A percentile compares a stretch with the other conserved stretches of the same genome.
phyloP scores from a whole-genome alignment of 2,797 vertebrate species.

The Trematomus bernacchii region DNA sequence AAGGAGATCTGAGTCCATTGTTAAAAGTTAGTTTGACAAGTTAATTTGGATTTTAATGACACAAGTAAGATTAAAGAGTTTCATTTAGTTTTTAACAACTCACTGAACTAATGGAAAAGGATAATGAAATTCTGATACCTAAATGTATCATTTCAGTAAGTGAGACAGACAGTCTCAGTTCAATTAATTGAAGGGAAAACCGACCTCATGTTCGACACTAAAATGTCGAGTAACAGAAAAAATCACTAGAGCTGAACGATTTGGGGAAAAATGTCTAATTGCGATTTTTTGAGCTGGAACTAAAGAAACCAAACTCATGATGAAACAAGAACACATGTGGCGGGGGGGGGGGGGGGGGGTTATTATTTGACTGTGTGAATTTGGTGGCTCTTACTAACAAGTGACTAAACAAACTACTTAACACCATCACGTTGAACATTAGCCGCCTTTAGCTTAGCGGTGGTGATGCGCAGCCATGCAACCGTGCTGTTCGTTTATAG shows the following conservation, averaged over 20 bases:
- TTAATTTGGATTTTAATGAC: not conserved
- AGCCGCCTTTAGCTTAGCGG: too few species aligned
- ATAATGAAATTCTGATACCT: not conserved
- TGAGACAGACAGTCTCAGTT: not conserved
- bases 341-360: too few species aligned
- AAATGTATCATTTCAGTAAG: constrained; percentile 10
- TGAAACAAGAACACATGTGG: not conserved
- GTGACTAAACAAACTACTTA: too few species aligned
- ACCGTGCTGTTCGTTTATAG: too few species aligned
- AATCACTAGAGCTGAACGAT: not conserved
- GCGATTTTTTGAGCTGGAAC: not conserved
- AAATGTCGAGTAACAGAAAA: constrained; percentile 4
- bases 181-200: constrained; percentile 21
- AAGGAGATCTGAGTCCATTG: too few species aligned
- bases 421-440: too few species aligned
- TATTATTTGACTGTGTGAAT: not conserved
- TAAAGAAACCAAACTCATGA: not conserved
- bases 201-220: not conserved
- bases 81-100: not conserved
- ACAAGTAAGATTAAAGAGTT: not conserved
- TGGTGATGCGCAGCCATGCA: too few species aligned
- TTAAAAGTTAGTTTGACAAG: too few species aligned
- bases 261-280: too few species aligned
- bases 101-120: constrained; percentile 1
- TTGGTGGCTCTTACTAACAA: too few species aligned